phyloP scores from a whole-genome alignment of 2,797 vertebrate genomes.

The Macrochelys suwanniensis region DNA sequence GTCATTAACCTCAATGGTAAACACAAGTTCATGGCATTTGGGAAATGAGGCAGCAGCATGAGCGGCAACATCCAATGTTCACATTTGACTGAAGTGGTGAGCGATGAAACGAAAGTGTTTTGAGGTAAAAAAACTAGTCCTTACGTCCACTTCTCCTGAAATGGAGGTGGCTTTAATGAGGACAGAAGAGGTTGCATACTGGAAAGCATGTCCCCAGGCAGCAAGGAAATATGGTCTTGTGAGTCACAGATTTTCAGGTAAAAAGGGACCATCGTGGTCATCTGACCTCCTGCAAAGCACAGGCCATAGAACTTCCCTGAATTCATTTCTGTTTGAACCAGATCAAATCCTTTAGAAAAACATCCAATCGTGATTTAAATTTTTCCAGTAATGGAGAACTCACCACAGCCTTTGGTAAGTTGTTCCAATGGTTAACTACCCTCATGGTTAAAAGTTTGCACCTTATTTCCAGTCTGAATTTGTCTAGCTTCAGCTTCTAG shows the following conservation, averaged over 20 bases:
- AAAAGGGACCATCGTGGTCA: background rate
- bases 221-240: background rate
- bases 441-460: background rate
- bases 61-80: background rate
- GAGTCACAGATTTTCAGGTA: background rate
- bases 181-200: background rate
- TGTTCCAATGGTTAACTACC: background rate
- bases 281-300: background rate
- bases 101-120: background rate
- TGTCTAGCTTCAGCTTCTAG: background rate
- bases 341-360: background rate
- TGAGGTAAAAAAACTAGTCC: background rate
- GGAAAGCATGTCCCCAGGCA: background rate
- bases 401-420: background rate
- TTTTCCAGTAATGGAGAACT: background rate
- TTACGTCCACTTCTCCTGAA: background rate
- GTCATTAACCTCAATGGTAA: background rate
- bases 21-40: background rate
- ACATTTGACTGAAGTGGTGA: background rate
- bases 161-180: background rate
- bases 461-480: background rate
- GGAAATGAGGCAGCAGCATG: background rate
- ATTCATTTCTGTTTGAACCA: background rate
- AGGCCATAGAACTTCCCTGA: background rate
- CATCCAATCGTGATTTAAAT: background rate